Evolutionary conservation across 2,113 vertebrate genomes (phyloP).

Genomic region (Pica pica): DNA sequence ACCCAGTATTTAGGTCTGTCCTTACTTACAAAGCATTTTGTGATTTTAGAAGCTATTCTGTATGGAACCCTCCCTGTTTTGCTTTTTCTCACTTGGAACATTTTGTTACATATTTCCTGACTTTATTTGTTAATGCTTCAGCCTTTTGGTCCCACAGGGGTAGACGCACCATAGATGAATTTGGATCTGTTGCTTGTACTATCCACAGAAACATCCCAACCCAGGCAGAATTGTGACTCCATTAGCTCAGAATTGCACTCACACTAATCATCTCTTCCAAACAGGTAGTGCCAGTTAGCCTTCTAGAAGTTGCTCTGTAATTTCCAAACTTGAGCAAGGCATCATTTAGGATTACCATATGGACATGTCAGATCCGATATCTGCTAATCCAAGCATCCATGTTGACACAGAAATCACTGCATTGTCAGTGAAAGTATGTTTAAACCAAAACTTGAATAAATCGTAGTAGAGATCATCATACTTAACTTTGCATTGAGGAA

Average conservation of each 20-base stretch:
- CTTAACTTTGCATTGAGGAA: background rate
- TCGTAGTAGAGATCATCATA: background rate
- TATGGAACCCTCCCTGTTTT: background rate
- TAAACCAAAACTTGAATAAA: background rate
- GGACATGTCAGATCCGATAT: background rate
- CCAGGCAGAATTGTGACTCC: background rate
- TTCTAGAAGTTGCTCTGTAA: background rate
- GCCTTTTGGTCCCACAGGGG: background rate
- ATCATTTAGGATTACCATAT: background rate
- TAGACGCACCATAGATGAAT: background rate
- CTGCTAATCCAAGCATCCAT: background rate
- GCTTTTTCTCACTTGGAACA: background rate
- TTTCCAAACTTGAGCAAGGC: background rate
- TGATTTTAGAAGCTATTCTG: conserved; percentile 11
- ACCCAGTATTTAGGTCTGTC: background rate
- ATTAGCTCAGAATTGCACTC: background rate
- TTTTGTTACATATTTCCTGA: conserved; percentile 3
- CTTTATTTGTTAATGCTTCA: background rate
- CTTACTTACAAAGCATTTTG: conserved; percentile 8
- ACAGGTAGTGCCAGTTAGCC: fast-evolving
- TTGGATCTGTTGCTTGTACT: background rate
- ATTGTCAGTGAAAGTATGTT: background rate
- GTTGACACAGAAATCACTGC: background rate
- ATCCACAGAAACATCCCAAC: background rate
- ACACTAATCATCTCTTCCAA: background rate